A percentile compares a stretch with the other conserved stretches of the same genome.
These are phyloP conservation scores for Tipula vernalis DNA, from an alignment of 2,888 invertebrate species.

Conservation along the genomic window DNA sequence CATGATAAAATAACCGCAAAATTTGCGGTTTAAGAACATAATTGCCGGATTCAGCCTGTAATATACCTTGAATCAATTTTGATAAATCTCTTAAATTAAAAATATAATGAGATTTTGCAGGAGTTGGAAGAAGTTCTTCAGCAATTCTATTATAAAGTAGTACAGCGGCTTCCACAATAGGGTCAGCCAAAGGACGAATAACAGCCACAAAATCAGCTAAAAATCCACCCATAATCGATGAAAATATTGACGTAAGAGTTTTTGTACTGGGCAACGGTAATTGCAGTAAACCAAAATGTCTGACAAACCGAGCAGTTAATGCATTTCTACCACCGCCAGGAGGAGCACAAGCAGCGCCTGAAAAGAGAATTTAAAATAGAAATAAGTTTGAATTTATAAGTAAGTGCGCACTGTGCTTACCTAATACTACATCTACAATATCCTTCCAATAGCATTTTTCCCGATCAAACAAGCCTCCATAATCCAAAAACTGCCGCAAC, in stretches of 20 bases:
- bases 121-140: constrained; percentile 73
- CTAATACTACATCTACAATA: constrained; percentile 68
- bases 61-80: constrained; percentile 79
- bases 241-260: constrained; percentile 31
- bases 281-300: constrained; percentile 78
- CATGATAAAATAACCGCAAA: constrained; percentile 77
- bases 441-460: constrained; percentile 82
- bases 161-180: constrained; percentile 71
- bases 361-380: background rate
- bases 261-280: constrained; percentile 60
- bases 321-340: constrained; percentile 85
- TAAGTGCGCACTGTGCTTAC: constrained; percentile 33
- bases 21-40: constrained; percentile 55
- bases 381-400: background rate
- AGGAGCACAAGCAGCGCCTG: constrained; percentile 69
- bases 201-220: constrained; percentile 55
- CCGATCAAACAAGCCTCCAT: constrained; percentile 70
- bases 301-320: constrained; percentile 66
- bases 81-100: constrained; percentile 86
- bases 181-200: constrained; percentile 51
- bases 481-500: constrained; percentile 39
- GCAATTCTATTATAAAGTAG: constrained; percentile 72
- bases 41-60: constrained; percentile 64
- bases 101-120: constrained; percentile 83
- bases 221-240: constrained; percentile 28